These are phyloP conservation scores for Apodemia mormo DNA, from an alignment of 2,888 invertebrate species.

Conservation along the genomic window DNA sequence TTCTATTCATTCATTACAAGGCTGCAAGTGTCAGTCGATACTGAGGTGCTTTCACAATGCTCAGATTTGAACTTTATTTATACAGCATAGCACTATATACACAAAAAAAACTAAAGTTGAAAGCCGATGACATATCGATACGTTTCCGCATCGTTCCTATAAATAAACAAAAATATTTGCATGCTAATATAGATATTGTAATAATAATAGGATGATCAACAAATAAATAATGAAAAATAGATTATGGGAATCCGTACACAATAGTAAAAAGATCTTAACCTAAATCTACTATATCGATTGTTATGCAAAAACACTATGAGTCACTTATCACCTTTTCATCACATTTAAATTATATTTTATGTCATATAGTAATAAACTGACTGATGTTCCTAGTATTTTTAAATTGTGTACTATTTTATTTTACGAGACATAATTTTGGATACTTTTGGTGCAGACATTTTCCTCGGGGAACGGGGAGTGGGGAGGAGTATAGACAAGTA, in stretches of 20 bases:
- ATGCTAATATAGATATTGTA: conserved; percentile 40
- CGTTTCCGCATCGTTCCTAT: conserved; percentile 72
- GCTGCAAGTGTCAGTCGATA: conserved; percentile 71
- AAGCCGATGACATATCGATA: conserved; percentile 72
- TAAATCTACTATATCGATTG: conserved; percentile 80
- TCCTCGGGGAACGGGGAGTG: conserved; percentile 52
- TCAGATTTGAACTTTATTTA: conserved; percentile 62
- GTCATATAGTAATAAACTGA: conserved; percentile 51
- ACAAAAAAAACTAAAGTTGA: conserved; percentile 63
- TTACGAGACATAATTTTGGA: conserved; percentile 63
- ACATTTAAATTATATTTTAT: conserved; percentile 45
- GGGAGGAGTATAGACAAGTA: conserved; percentile 23
- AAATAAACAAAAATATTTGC: conserved; percentile 72
- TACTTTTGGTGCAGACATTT: conserved; percentile 74
- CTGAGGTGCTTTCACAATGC: conserved; percentile 71
- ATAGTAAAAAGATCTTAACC: conserved; percentile 75
- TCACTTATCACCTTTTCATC: conserved; percentile 54
- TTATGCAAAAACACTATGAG: conserved; percentile 78
- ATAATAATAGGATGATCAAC: conserved; percentile 19
- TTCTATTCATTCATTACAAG: conserved; percentile 72
- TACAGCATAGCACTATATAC: conserved; percentile 57
- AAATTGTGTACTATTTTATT: conserved; percentile 57
- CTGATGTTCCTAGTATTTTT: conserved; percentile 40
- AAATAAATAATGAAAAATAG: conserved; percentile 53
- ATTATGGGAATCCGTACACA: conserved; percentile 58